phyloP scores from a whole-genome alignment of 1,140 invertebrate genomes.

The Drosophila aff. region DNA sequence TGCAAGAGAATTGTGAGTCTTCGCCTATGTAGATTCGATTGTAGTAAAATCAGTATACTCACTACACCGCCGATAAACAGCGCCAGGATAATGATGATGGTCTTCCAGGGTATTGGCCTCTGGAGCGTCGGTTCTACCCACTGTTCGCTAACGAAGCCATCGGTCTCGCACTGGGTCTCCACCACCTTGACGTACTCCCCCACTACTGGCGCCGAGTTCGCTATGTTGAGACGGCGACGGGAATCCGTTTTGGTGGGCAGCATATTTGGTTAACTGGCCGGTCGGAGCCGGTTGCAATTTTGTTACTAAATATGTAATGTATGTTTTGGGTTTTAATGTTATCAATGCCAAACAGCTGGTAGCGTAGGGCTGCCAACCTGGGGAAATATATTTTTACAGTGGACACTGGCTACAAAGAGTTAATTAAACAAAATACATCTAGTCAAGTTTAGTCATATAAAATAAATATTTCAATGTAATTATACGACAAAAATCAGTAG shows the following conservation, averaged over 20 bases:
- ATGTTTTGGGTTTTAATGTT: constrained; percentile 5
- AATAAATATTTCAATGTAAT: too few species aligned
- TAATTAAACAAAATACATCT: neutral
- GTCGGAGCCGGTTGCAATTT: constrained; percentile 8
- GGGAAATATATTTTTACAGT: constrained; percentile 1
- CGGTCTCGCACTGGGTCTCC: constrained; percentile 36
- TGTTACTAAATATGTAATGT: neutral
- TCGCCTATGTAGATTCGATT: too few species aligned
- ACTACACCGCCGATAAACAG: constrained; percentile 63
- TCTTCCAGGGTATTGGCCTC: constrained; percentile 62
- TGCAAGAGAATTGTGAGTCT: neutral
- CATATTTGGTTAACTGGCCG: constrained; percentile 49
- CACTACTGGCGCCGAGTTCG: neutral
- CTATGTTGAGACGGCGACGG: constrained; percentile 57
- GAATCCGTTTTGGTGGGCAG: constrained; percentile 60
- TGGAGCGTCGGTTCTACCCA: constrained; percentile 35
- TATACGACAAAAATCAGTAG: neutral
- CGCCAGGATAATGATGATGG: constrained; percentile 55
- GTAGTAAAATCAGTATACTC: constrained; percentile 2
- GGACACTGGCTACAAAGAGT: neutral
- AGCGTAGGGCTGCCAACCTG: constrained; percentile 24
- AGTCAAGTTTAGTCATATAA: neutral
- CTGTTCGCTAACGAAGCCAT: constrained; percentile 69
- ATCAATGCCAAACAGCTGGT: constrained; percentile 33
- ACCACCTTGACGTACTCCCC: constrained; percentile 38